Conservation (phyloP, 1,140 invertebrate species). For the Drosophila suzukii region DNA sequence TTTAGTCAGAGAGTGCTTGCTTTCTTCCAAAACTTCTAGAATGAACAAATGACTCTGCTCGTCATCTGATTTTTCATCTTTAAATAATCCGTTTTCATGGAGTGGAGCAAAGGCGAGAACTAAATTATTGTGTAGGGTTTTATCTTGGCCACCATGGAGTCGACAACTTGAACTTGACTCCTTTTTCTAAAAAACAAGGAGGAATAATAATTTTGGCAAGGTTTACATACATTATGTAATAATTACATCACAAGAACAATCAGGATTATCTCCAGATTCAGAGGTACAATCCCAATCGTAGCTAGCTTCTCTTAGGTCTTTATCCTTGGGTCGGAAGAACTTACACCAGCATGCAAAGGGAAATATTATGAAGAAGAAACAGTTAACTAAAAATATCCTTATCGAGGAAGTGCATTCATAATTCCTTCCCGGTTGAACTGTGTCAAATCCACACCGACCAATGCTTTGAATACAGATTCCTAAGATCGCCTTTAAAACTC, state of each 20-base stretch:
- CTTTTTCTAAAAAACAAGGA: background rate
- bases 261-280: background rate
- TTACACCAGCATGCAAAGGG: conserved; percentile 48
- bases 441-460: conserved; percentile 22
- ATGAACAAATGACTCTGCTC: conserved; percentile 57
- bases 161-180: background rate
- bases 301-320: conserved; percentile 58
- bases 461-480: conserved; percentile 27
- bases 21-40: conserved; percentile 54
- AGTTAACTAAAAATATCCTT: conserved; percentile 26
- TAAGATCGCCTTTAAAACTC: conserved; percentile 33
- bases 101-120: conserved; percentile 1
- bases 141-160: conserved; percentile 12
- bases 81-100: conserved; percentile 21
- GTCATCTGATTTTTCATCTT: conserved; percentile 52
- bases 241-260: conserved; percentile 8
- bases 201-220: background rate
- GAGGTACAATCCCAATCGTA: conserved; percentile 50
- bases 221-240: no score
- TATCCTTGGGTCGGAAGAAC: conserved; percentile 46
- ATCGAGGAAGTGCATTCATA: conserved; percentile 8
- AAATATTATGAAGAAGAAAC: conserved; percentile 32
- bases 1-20: conserved; percentile 51
- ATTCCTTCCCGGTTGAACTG: conserved; percentile 29
- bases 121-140: conserved; percentile 7